These are phyloP conservation scores for Oscheius sp. DNA, from an alignment of 2,888 invertebrate genomes.

Conservation along the genomic window DNA sequence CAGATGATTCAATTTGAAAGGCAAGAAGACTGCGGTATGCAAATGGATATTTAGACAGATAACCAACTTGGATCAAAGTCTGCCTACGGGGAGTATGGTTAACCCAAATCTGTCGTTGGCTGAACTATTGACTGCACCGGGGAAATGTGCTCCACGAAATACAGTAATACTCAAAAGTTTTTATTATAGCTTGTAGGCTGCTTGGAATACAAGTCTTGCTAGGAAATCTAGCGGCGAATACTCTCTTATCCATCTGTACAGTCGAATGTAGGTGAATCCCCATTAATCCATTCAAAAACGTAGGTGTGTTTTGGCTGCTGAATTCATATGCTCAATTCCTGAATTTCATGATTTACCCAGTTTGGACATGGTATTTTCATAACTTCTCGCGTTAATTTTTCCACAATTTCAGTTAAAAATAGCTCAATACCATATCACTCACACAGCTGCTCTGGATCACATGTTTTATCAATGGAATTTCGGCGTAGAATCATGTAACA, in stretches of 20 bases:
- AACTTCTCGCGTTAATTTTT: too few relatives aligned
- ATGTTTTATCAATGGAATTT: slow-evolving; percentile 11
- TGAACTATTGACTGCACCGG: neutral
- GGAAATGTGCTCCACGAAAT: slow-evolving; percentile 6
- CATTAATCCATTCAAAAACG: too few relatives aligned
- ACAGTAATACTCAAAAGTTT: neutral
- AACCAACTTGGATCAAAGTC: neutral
- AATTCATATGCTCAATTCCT: neutral
- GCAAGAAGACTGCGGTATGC: neutral
- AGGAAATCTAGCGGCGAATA: neutral
- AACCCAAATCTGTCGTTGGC: neutral
- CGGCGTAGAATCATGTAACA: neutral
- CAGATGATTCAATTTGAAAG: slow-evolving; percentile 23
- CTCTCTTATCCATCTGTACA: neutral
- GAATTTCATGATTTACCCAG: neutral
- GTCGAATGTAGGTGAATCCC: too few relatives aligned
- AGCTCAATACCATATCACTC: slow-evolving; percentile 4
- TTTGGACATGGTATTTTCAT: neutral
- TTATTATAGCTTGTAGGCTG: neutral
- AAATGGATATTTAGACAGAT: neutral
- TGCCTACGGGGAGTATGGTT: slow-evolving; percentile 10
- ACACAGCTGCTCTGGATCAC: neutral
- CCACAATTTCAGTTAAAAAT: neutral
- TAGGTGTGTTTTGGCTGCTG: neutral
- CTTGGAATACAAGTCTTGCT: neutral